Evolutionary conservation across 92 coral and sea anemone species (phyloP), one percentile per base, ranked within the genome.

Genomic region (Palythoa grandis): DNA sequence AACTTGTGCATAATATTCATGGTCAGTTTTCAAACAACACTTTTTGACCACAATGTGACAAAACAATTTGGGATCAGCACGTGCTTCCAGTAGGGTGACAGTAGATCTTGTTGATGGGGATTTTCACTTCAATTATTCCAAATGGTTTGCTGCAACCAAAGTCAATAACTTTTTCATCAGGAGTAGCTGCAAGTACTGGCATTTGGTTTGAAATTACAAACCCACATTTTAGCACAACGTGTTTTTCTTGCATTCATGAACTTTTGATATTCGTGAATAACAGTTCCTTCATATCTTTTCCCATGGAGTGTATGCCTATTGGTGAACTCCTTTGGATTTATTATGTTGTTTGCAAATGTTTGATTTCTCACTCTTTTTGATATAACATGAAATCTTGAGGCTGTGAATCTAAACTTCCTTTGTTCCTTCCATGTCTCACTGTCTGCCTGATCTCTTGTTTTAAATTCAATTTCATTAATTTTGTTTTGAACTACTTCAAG

Each of bases 11-110:
- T 66, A 66, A 66, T 66, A 66, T 66, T 66, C 71, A 66, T 66
- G 76, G 76, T 43, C 50, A 72, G 48, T 72, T 37, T 72, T 43
- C 76, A 37, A 14, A 72, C 52, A 43, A 53, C 50, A 43, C 53
- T 72, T 14, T 66, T 66, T 66, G 20, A 20, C 71, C 53, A n/a
- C n/a, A n/a, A n/a, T 72, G 20, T 37, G 48, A 37, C 78, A 78
- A 79, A 56, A 85, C 60, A 78, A 85, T 39, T 85, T 89, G 16
- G 86, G 76, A 89, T 86, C 83, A 20, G 91, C 11, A 52, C 91
- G 83, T 24, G 91, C 91, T 54, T 83, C 77, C 38, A 72, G 57
- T 57, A 84, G 87, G 50, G 87, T 70, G 2, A 89, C 92, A 23
- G 56, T 3, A 77, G 57, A 78, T 72, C 20, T 66, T 66, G 71